Evolutionary conservation across 2,797 vertebrate genomes (phyloP), one percentile per base, ranked within the genome.

Genomic region (Sebastes oblongus): DNA sequence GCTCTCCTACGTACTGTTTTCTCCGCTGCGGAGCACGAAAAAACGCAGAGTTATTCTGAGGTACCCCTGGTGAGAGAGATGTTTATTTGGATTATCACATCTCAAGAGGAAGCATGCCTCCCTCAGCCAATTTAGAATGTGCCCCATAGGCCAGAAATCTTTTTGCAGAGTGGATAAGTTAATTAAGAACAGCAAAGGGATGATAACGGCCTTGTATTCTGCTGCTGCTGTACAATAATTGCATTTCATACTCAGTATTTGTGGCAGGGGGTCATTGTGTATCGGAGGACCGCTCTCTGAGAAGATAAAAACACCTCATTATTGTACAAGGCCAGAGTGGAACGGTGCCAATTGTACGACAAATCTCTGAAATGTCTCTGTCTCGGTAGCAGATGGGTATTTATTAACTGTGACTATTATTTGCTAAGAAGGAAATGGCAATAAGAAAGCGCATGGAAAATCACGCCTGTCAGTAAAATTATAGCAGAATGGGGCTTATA

Each of bases 81-180:
- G 86, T 91, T 89, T 90, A 86, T 91, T 91, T 88, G 83, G 81
- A 91, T 88, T 86, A 85, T 86, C 80, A 55, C 85, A 75, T 88
- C 89, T 91, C 90, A 14, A 75, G 89, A 92, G 88, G 66, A 81
- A 69, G 70, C 64, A 54, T 34, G 77, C 76, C 79, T 93, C 87
- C 65, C 86, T 76, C 66, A 86, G 83, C 86, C 88, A 91, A 90
- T 92, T 92, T 90, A 80, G 55, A 90, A 70, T 61, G 25, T 80
- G 84, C 89, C 90, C 90, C 61, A 68, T 81, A 88, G 86, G 86
- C 78, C 86, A 75, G 75, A 89, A 87, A 75, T 87, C 73, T 82
- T 82, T 84, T 82, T 89, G 86, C 85, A 78, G 76, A 87, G 87
- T 86, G 86, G 87, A 91, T 91, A 91, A 91, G 87, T 93, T 93